Conservation (phyloP, 2,113 vertebrate genomes). For the Steatornis caripensis region DNA sequence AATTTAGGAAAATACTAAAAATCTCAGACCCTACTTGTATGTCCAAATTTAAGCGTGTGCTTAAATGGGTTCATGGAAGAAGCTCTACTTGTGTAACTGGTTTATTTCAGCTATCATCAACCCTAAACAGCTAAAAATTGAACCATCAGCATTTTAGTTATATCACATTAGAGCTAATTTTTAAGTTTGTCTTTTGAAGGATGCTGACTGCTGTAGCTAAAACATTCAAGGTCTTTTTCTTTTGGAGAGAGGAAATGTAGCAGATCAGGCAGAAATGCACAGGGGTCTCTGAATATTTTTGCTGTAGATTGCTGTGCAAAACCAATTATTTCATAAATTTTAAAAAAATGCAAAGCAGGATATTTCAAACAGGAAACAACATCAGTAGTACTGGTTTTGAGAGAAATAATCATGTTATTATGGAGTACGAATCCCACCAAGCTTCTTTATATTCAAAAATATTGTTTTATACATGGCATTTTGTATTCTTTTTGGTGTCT, state of each 20-base stretch:
- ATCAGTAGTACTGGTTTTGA: slow-evolving; percentile 27
- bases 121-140: neutral
- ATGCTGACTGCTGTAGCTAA: slow-evolving; percentile 4
- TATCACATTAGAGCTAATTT: slow-evolving; percentile 28
- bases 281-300: slow-evolving; percentile 24
- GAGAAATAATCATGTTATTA: slow-evolving; percentile 49
- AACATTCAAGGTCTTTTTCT: slow-evolving; percentile 29
- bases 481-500: slow-evolving; percentile 19
- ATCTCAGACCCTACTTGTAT: neutral
- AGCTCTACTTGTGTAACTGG: neutral
- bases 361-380: slow-evolving; percentile 60
- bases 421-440: slow-evolving; percentile 47
- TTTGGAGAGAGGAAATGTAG: neutral
- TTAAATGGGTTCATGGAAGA: neutral
- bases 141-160: slow-evolving; percentile 40
- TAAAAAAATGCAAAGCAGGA: slow-evolving; percentile 51
- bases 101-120: neutral
- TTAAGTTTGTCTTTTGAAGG: slow-evolving; percentile 38
- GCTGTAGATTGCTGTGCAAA: slow-evolving; percentile 19
- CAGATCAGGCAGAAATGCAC: slow-evolving; percentile 21
- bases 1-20: neutral
- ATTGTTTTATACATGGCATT: slow-evolving; percentile 32
- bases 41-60: neutral
- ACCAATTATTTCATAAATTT: slow-evolving; percentile 48
- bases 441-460: slow-evolving; percentile 39